phyloP scores from a whole-genome alignment of 2,113 vertebrate genomes.

The Pollachius pollachius region DNA sequence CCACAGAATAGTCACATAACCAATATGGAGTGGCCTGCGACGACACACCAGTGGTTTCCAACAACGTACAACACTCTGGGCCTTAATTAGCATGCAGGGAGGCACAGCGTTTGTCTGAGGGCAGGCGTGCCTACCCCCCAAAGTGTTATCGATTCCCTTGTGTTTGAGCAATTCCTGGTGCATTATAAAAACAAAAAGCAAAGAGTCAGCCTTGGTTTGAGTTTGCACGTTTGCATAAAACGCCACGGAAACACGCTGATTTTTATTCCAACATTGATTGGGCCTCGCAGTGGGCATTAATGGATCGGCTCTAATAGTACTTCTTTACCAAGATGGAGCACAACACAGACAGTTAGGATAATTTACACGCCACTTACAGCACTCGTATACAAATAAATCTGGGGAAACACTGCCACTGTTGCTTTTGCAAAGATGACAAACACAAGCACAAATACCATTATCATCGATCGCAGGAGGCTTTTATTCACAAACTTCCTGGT shows the following conservation, averaged over 20 bases:
- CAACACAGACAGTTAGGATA: slow-evolving; percentile 77
- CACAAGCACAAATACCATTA: slow-evolving; percentile 79
- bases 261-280: slow-evolving; percentile 77
- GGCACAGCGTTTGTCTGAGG: slow-evolving; percentile 52
- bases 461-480: slow-evolving; percentile 77
- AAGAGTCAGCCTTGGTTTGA: slow-evolving; percentile 47
- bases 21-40: neutral
- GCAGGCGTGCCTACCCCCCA: slow-evolving; percentile 54
- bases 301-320: slow-evolving; percentile 75
- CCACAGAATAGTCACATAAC: too few species aligned
- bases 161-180: slow-evolving; percentile 63
- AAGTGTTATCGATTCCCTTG: slow-evolving; percentile 70
- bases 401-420: slow-evolving; percentile 74
- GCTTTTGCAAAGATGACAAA: slow-evolving; percentile 81
- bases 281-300: slow-evolving; percentile 67
- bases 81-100: slow-evolving; percentile 61
- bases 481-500: slow-evolving; percentile 80
- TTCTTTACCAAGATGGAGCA: slow-evolving; percentile 78
- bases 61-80: slow-evolving; percentile 35
- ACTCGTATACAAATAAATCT: slow-evolving; percentile 82
- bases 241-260: slow-evolving; percentile 63
- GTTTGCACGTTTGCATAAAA: slow-evolving; percentile 68
- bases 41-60: neutral
- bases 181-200: slow-evolving; percentile 65
- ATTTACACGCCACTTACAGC: slow-evolving; percentile 84